Conservation (phyloP, 2,113 vertebrate genomes). For the Zosterops pallidus region DNA sequence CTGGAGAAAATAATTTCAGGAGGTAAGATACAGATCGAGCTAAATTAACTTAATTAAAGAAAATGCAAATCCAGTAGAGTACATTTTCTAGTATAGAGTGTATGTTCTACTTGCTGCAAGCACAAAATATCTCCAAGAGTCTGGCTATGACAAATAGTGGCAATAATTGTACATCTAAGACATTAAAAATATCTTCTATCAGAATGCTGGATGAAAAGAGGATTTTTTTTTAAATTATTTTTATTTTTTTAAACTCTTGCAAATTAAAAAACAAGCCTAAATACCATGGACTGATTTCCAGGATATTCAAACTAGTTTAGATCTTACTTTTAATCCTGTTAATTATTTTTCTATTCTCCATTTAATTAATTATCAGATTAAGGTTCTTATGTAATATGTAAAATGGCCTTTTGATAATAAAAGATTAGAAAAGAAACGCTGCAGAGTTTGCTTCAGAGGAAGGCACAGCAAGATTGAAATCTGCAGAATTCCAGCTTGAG, state of each 20-base stretch:
- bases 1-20: not conserved
- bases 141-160: not conserved
- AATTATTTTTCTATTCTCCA: conserved; percentile 31
- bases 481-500: not conserved
- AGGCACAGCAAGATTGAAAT: not conserved
- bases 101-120: not conserved
- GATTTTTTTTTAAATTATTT: not conserved
- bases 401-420: not conserved
- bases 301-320: not conserved
- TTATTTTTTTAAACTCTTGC: not conserved
- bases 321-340: conserved; percentile 8
- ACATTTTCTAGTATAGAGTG: not conserved
- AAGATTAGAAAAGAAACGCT: not conserved
- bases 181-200: not conserved
- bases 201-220: not conserved
- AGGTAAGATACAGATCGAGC: conserved; percentile 4
- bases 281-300: not conserved
- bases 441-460: not conserved
- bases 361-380: conserved; percentile 31
- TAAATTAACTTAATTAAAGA: conserved; percentile 36
- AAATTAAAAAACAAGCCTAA: not conserved
- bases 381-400: not conserved
- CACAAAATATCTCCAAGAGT: not conserved
- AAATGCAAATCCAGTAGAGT: conserved; percentile 19
- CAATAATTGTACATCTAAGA: not conserved